A percentile compares a stretch with the other conserved stretches of the same genome.
phyloP scores from a whole-genome alignment of 2,113 vertebrate species.

The Ancistrus triradiatus region DNA sequence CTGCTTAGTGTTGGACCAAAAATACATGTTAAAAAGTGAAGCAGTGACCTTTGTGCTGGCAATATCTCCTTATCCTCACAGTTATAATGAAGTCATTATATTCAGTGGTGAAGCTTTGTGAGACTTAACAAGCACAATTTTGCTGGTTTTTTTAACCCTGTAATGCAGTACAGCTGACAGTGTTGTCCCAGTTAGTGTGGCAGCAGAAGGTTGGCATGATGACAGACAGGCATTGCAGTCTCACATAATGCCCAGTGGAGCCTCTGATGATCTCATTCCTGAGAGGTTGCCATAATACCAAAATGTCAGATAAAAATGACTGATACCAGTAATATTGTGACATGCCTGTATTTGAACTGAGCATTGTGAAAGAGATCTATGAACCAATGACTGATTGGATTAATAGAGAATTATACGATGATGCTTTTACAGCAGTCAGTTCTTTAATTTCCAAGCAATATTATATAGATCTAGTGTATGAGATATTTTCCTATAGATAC shows the following conservation, averaged over 20 bases:
- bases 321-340: too few relatives aligned
- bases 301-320: neutral
- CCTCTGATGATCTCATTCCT: neutral
- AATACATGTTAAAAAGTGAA: neutral
- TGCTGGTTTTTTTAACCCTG: neutral
- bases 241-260: slow-evolving; percentile 11
- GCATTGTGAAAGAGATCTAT: too few relatives aligned
- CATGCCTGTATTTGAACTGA: too few relatives aligned
- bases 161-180: slow-evolving; percentile 20
- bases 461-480: too few relatives aligned
- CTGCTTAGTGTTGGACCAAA: too few relatives aligned
- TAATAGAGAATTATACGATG: too few relatives aligned
- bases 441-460: too few relatives aligned
- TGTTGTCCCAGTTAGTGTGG: slow-evolving; percentile 23
- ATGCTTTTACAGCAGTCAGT: too few relatives aligned
- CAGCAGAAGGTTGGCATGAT: slow-evolving; percentile 22
- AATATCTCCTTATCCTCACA: neutral
- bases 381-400: too few relatives aligned
- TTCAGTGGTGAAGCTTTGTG: neutral
- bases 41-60: neutral
- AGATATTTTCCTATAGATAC: too few relatives aligned
- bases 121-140: neutral
- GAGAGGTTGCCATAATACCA: neutral
- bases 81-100: neutral
- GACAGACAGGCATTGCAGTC: slow-evolving; percentile 15